Conservation (phyloP, 2,888 invertebrate genomes). For the Epinotia demarniana region DNA sequence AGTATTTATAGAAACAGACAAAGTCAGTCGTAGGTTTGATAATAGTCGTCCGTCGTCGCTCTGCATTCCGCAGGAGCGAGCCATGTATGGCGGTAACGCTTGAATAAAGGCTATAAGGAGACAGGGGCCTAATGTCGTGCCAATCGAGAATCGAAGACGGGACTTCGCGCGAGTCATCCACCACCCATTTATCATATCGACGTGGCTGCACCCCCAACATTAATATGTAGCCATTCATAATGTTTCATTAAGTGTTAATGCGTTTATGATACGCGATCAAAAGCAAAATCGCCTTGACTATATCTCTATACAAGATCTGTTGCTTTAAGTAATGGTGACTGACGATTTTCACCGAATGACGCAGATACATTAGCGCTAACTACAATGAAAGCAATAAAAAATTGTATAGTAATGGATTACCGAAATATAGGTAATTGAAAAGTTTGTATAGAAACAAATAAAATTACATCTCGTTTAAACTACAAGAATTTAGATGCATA, state of each 20-base stretch:
- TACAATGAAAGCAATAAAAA: constrained; percentile 32
- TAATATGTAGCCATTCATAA: constrained; percentile 79
- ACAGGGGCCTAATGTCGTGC: constrained; percentile 62
- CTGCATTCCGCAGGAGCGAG: constrained; percentile 24
- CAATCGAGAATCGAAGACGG: constrained; percentile 71
- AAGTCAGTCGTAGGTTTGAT: constrained; percentile 35
- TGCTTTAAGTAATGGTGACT: constrained; percentile 45
- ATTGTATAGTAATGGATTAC: not conserved
- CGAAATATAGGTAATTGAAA: constrained; percentile 4
- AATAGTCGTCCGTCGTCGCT: constrained; percentile 35
- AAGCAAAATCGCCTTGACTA: constrained; percentile 46
- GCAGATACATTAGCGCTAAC: constrained; percentile 36
- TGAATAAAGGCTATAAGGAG: constrained; percentile 44
- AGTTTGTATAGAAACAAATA: not conserved
- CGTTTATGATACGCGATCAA: constrained; percentile 66
- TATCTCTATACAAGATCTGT: constrained; percentile 45
- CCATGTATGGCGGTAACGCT: constrained; percentile 40
- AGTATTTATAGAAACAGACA: constrained; percentile 14
- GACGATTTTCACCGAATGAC: constrained; percentile 36
- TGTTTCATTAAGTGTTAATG: constrained; percentile 82
- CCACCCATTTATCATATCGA: constrained; percentile 78
- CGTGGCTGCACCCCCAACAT: constrained; percentile 75
- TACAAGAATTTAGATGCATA: not conserved
- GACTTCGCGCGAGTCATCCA: constrained; percentile 74
- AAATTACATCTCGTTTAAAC: not conserved